These are phyloP conservation scores for Globia sparganii DNA, from an alignment of 2,888 invertebrate species.

Conservation along the genomic window DNA sequence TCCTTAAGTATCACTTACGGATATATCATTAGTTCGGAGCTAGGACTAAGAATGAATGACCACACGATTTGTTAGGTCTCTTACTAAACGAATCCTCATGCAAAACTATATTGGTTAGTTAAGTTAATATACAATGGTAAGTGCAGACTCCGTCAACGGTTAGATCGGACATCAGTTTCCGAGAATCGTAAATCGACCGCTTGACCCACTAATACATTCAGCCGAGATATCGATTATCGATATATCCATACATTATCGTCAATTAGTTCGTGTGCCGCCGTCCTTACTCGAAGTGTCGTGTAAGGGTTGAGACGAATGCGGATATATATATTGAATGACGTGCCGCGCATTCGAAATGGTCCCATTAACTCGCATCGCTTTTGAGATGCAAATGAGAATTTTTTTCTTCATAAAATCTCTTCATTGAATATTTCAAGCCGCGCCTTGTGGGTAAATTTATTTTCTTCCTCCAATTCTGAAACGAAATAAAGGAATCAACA, in stretches of 20 bases:
- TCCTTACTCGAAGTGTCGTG: constrained; percentile 77
- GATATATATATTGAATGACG: constrained; percentile 77
- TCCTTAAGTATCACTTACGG: neutral
- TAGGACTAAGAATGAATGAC: too few species aligned
- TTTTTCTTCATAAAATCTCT: constrained; percentile 86
- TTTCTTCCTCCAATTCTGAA: constrained; percentile 77
- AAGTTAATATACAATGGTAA: constrained; percentile 3
- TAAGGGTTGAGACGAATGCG: constrained; percentile 84
- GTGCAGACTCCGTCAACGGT: constrained; percentile 19
- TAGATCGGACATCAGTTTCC: constrained; percentile 32
- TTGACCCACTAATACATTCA: constrained; percentile 55
- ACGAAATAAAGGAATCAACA: constrained; percentile 71
- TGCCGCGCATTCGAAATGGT: constrained; percentile 85
- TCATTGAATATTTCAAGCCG: constrained; percentile 88
- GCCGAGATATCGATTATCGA: constrained; percentile 53
- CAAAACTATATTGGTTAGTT: constrained; percentile 6
- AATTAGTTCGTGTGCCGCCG: constrained; percentile 59
- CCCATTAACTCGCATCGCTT: constrained; percentile 87
- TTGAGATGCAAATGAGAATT: constrained; percentile 88
- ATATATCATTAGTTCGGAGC: too few species aligned
- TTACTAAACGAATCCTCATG: neutral
- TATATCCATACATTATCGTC: constrained; percentile 60
- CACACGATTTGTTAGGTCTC: neutral
- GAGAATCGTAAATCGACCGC: constrained; percentile 33
- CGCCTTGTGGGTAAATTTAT: constrained; percentile 84